Evolutionary conservation across 2,113 vertebrate genomes (phyloP), one percentile per base, ranked within the genome.

Genomic region (Dipodomys stephensi): DNA sequence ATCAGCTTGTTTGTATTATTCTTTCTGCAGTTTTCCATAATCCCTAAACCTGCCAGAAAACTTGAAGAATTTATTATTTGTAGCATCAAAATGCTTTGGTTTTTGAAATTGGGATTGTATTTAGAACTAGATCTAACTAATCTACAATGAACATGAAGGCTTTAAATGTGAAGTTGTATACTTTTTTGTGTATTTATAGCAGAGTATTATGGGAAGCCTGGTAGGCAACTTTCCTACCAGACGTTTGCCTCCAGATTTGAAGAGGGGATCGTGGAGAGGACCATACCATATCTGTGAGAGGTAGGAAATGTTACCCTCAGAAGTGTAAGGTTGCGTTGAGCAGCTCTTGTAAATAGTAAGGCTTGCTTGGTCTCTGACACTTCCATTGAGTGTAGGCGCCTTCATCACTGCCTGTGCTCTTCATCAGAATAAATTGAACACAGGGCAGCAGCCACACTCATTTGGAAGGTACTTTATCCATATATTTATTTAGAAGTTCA

Each of bases 381-480:
- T 25, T 35, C 30, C 74, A 74, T 83, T 15, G 82, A 44, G 73
- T n/a, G 20, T 73, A 28, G 60, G 13, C 16, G 8, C 83, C 87
- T 39, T 65, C n/a, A 3, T 9, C 11, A 10, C 74, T n/a, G 73
- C 87, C 19, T n/a, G 67, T 62, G 30, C 72, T 30, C 23, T 39
- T 0, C 30, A 64, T 84, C 92, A 76, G 18, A 91, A n/a, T 71
- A 65, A 77, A 44, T n/a, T 0, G 32, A 22, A 71, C 9, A 84
- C 62, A 12, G 4, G 0, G 44, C 72, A 65, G n/a, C 28, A 4
- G n/a, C 44, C 84, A 32, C 5, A 1, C 46, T 85, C 71, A 8
- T 91, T 89, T 94, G 69, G 28, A 80, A 96, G 94, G 80, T 93
- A 94, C 92, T 94, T 64, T 96, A 94, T 96, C 97, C 87, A 94